These are phyloP conservation scores for Alloplasta piceator DNA, from an alignment of 2,888 invertebrate genomes.

Conservation along the genomic window DNA sequence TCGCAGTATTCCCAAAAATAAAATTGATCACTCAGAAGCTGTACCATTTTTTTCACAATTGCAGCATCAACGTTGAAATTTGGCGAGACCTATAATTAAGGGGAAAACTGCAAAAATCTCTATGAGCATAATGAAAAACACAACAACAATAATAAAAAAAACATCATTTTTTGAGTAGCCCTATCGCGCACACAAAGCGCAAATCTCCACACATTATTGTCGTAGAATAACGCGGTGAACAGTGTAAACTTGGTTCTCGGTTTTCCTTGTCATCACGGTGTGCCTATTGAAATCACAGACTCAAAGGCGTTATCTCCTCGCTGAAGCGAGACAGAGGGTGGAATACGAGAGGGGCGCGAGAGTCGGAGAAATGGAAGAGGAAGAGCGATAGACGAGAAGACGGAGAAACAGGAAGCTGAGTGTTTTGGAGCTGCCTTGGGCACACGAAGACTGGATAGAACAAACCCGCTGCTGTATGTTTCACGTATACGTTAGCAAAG, in stretches of 20 bases:
- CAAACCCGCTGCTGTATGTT: constrained; percentile 24
- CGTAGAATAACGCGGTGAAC: constrained; percentile 26
- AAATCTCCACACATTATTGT: constrained; percentile 34
- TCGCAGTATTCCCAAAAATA: no score
- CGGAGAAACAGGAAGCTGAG: constrained; percentile 49
- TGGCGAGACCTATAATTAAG: no score
- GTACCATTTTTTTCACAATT: no score
- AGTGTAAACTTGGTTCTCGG: constrained; percentile 54
- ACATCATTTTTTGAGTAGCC: no score
- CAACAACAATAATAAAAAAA: no score
- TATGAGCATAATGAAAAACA: no score
- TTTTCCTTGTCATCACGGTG: constrained; percentile 5
- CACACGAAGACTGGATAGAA: constrained; percentile 31
- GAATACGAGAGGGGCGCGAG: constrained; percentile 27
- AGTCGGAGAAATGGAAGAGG: constrained; percentile 1
- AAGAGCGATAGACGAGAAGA: constrained; percentile 12
- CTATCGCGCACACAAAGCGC: constrained; percentile 1
- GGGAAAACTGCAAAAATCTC: no score
- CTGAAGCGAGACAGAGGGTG: constrained; percentile 11
- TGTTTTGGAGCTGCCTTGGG: constrained; percentile 20
- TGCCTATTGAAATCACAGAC: constrained; percentile 67
- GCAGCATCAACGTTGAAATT: no score
- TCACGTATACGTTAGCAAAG: constrained; percentile 8
- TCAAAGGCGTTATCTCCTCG: constrained; percentile 64
- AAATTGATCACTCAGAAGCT: no score